Evolutionary conservation across 2,113 vertebrate genomes (phyloP).

Genomic region (Helogale parvula): DNA sequence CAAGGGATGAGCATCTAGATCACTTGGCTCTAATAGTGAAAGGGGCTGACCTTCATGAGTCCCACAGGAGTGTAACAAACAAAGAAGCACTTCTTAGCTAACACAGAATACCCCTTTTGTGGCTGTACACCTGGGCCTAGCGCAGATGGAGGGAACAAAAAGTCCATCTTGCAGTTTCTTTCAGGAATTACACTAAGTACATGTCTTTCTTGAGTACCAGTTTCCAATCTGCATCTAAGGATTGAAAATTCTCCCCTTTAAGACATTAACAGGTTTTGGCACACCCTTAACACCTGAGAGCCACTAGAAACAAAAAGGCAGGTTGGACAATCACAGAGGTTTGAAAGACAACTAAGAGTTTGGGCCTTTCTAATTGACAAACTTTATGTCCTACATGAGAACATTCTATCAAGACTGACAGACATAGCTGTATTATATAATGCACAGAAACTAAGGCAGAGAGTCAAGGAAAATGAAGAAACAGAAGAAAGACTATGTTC

Average conservation of each 20-base stretch:
- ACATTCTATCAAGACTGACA: not conserved
- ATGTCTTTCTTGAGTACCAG: not conserved
- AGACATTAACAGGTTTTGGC: not conserved
- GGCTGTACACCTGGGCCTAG: not conserved
- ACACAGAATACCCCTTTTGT: not conserved
- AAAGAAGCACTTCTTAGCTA: not conserved
- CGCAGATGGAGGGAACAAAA: not conserved
- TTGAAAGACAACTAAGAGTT: not conserved
- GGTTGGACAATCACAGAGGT: not conserved
- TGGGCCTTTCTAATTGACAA: not conserved
- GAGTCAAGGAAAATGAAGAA: not conserved
- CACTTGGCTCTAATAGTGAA: not conserved
- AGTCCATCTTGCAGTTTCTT: not conserved
- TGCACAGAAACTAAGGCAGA: not conserved
- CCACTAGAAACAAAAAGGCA: not conserved
- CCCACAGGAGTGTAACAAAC: not conserved
- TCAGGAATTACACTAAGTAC: not conserved
- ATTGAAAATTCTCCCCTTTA: not conserved
- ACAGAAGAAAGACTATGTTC: not conserved
- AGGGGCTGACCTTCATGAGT: not conserved
- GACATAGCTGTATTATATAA: not conserved
- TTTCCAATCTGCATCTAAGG: not conserved
- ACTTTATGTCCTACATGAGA: not conserved
- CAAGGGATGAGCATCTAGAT: not conserved
- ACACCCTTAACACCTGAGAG: not conserved